phyloP scores from a whole-genome alignment of 2,113 vertebrate genomes.

The Aegotheles bennettii region DNA sequence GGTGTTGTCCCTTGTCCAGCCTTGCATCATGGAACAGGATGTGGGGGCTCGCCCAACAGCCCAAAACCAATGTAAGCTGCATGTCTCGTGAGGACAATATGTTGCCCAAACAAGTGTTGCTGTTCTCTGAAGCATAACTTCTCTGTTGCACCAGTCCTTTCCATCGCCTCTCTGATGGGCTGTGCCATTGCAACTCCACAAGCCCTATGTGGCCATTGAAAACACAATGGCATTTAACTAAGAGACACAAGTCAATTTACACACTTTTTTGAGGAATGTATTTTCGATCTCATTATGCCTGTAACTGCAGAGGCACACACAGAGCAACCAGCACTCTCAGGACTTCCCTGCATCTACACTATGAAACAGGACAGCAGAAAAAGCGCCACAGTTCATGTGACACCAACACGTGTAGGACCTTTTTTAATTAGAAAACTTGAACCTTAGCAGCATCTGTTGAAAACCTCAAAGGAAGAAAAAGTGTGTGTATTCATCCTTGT shows the following conservation, averaged over 20 bases:
- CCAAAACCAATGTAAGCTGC: neutral
- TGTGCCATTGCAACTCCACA: neutral
- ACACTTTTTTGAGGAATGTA: neutral
- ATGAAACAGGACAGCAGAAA: neutral
- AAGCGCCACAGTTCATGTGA: neutral
- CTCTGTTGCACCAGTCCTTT: neutral
- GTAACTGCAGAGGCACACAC: neutral
- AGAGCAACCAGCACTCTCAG: neutral
- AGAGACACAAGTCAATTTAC: neutral
- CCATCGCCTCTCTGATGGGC: neutral
- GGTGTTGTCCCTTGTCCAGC: neutral
- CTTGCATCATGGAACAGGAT: neutral
- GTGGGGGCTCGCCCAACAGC: neutral
- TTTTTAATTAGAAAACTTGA: neutral
- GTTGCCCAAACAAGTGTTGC: neutral
- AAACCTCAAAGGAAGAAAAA: neutral
- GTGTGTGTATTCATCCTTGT: neutral
- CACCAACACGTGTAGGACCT: fast-evolving
- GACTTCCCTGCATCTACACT: neutral
- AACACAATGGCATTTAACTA: neutral
- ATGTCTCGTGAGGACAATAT: neutral
- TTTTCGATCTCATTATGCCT: fast-evolving
- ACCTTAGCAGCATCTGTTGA: neutral
- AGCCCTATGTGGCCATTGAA: fast-evolving
- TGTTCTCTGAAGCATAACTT: neutral